Evolutionary conservation across 2,888 invertebrate genomes (phyloP), one percentile per base, ranked within the genome.

Genomic region (Fissipunctia ypsillon): DNA sequence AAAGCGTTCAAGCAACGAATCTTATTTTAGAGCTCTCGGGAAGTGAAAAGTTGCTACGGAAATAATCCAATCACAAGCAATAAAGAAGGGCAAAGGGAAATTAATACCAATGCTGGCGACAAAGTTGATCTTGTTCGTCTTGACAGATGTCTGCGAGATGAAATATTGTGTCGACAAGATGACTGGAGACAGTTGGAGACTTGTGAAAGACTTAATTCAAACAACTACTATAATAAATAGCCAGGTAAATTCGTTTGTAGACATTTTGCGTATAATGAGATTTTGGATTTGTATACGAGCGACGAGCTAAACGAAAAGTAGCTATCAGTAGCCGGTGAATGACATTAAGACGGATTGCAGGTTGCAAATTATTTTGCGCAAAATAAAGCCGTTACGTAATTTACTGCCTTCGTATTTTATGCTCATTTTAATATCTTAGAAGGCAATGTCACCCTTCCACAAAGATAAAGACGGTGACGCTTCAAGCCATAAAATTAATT

Each of bases 1-100:
- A 90, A 89, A 90, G 84, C 85, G 78, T 88, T 84, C 78, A 84
- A 88, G 85, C 83, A 85, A 88, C 85, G 86, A 88, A 90, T 91
- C 89, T 90, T 92, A 92, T 93, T 93, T 91, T 89, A 91, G 90
- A 92, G 84, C 84, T 87, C 87, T 87, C 78, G 88, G 88, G 90
- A 91, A 91, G 92, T 91, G 90, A 91, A 91, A 92, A 92, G 90
- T 92, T 90, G 90, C 90, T 89, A 90, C 91, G 91, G 92, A 93
- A 93, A 94, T 95, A 94, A 95, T 94, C 93, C 94, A 95, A 95
- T 95, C 93, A 93, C 88, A 89, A 89, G 89, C 93, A 93, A 94
- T 95, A 94, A 94, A 91, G 89, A 88, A 89, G 89, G 91, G 94
- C 90, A 91, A 91, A 92, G 89, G 92, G 90, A 94, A 94, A 94